Evolutionary conservation across 2,888 invertebrate genomes (phyloP).

Genomic region (Lasioglossum pauxillum): DNA sequence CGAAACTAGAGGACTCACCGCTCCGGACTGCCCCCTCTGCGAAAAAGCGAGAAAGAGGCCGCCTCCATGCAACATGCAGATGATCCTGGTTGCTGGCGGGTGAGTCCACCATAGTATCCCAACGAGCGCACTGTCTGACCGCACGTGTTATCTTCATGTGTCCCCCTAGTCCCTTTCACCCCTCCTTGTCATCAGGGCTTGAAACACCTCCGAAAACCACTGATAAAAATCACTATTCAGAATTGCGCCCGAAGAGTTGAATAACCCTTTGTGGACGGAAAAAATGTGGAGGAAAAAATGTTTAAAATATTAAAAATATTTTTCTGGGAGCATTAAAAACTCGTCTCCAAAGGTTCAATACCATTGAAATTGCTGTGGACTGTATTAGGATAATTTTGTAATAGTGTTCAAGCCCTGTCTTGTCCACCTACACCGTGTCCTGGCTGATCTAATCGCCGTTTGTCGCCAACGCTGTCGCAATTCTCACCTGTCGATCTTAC

Average conservation of each 20-base stretch:
- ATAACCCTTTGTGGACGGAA: not conserved
- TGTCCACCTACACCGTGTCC: not conserved
- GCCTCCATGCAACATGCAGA: slow-evolving; percentile 85
- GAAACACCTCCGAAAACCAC: not conserved
- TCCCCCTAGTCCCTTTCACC: not conserved
- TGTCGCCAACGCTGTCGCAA: slow-evolving; percentile 22
- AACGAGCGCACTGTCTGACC: slow-evolving; percentile 52
- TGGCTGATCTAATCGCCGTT: slow-evolving; percentile 1
- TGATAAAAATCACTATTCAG: not conserved
- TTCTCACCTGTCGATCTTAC: not conserved
- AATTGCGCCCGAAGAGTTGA: not conserved
- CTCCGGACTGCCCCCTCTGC: slow-evolving; percentile 73
- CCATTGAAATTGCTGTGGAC: too few species aligned
- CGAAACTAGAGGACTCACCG: slow-evolving; percentile 75
- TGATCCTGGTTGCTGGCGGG: slow-evolving; percentile 85
- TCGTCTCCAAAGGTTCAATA: too few species aligned
- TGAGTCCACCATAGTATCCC: slow-evolving; percentile 82
- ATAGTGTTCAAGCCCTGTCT: not conserved
- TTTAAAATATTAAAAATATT: not conserved
- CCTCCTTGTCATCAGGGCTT: not conserved
- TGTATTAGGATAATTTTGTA: too few species aligned
- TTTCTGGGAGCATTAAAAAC: not conserved
- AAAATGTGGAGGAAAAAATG: not conserved
- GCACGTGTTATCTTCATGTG: slow-evolving; percentile 29
- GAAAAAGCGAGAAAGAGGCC: slow-evolving; percentile 81